A percentile compares a stretch with the other conserved stretches of the same genome.
Evolutionary conservation across 2,797 vertebrate species (phyloP).

Genomic region (Margarornis squamiger): DNA sequence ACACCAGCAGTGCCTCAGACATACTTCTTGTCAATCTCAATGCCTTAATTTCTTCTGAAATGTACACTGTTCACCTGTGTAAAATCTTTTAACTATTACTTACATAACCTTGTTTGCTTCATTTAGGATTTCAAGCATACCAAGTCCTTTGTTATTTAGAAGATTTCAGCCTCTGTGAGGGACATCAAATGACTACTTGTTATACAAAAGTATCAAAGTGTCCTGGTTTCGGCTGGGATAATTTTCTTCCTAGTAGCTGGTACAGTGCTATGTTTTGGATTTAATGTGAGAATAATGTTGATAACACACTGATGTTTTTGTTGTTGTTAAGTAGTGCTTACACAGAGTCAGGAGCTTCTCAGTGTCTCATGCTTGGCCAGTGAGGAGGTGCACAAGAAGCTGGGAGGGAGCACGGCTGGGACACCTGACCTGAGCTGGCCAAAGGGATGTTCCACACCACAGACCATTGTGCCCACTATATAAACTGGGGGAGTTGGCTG

Average conservation of each 20-base stretch:
- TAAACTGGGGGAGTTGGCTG: neutral
- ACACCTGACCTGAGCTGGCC: neutral
- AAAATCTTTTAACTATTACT: neutral
- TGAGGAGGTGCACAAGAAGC: neutral
- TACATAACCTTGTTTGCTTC: neutral
- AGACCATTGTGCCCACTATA: neutral
- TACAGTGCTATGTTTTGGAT: neutral
- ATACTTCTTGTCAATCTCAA: neutral
- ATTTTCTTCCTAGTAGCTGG: neutral
- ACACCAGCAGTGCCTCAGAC: neutral
- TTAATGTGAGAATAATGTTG: neutral
- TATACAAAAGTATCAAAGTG: constrained; percentile 56
- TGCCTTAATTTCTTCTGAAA: neutral
- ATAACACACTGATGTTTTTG: neutral
- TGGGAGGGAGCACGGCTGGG: neutral
- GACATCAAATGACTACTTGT: constrained; percentile 61
- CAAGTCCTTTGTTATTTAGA: constrained; percentile 91
- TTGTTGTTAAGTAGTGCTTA: neutral
- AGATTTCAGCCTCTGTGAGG: constrained; percentile 66
- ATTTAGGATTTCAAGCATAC: constrained; percentile 96
- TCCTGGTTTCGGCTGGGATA: neutral
- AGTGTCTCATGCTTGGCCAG: neutral
- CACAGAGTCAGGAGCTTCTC: neutral
- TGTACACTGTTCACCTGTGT: neutral
- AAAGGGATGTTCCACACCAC: neutral